Percentiles rank a stretch among this genome's conserved stretches.
phyloP scores from a whole-genome alignment of 2,113 vertebrate species.

The Myotis yumanensis region DNA sequence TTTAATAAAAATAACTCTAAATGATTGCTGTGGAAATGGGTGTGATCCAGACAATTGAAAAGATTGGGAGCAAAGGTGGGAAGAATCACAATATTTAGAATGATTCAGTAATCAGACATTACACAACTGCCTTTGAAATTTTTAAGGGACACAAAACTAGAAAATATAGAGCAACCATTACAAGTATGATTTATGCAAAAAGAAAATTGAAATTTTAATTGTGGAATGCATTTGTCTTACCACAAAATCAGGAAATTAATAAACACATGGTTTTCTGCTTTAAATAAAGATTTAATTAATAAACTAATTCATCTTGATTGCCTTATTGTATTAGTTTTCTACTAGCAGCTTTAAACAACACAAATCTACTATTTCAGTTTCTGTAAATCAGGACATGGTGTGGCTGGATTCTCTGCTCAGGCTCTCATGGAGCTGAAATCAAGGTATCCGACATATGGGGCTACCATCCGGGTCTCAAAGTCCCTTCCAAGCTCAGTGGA shows the following conservation, averaged over 20 bases:
- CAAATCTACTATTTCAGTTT: background rate
- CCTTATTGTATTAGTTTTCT: background rate
- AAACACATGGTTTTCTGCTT: background rate
- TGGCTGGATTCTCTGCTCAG: background rate
- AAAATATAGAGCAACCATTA: background rate
- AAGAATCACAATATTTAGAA: background rate
- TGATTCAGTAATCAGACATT: background rate
- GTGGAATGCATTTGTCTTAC: background rate
- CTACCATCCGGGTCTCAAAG: background rate
- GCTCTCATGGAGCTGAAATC: background rate
- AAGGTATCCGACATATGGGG: background rate
- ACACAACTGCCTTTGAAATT: background rate
- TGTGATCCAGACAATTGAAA: background rate
- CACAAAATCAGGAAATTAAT: background rate
- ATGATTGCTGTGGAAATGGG: background rate
- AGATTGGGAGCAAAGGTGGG: background rate
- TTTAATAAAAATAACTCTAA: background rate
- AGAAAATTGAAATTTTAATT: background rate
- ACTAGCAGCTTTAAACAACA: background rate
- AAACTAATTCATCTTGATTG: background rate
- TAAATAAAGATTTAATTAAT: background rate
- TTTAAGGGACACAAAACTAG: background rate
- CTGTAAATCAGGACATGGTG: background rate
- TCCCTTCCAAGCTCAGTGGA: conserved; percentile 12
- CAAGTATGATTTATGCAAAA: background rate